Base-by-base conservation (phyloP, 2,113 vertebrate species). In the Papio anubis region DNA sequence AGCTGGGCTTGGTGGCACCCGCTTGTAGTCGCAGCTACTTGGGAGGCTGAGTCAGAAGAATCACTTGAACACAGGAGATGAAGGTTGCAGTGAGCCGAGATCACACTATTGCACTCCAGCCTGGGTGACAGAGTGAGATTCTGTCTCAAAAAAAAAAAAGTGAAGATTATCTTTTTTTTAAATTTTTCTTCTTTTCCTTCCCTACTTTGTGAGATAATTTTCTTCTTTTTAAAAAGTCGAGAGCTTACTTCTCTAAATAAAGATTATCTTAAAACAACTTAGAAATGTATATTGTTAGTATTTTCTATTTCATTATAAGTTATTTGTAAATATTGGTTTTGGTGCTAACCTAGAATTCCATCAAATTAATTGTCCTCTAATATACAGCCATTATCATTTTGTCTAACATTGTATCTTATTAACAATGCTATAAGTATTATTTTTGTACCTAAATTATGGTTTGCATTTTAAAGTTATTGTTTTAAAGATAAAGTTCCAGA, bases 401-500 rank as follows among this genome's bases (percentile, higher is more conserved):
- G 23, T 88, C 68, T 92, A 61, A 78, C 6, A 6, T 73, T 57
- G 68, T n/a, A 55, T 50, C 9, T 14, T 84, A 27, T 85, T 89
- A 78, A 79, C 32, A 76, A 40, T 32, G 27, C 38, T 66, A 16
- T 66, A 78, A 59, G 79, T 82, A 88, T 52, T 82, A 50, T 86
- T 90, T 94, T 93, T 79, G 25, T 73, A 43, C 40, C 18, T 79
- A 78, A 21, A 45, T 81, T 73, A 70, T 78, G 9, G 40, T 73
- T 90, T 90, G 57, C 35, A 85, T 64, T 89, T 90, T 95, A 23
- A 57, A 79, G 93, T 66, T 38, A 87, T 55, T 30, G 40, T 50
- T 82, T 82, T 76, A 83, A 82, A 72, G 21, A 90, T 78, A 88
- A 90, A 48, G 52, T 73, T 81, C 52, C 72, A 95, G 76, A 93